A percentile compares a stretch with the other conserved stretches of the same genome.
phyloP scores from a whole-genome alignment of 2,888 invertebrate species.

The Tillus elongatus region DNA sequence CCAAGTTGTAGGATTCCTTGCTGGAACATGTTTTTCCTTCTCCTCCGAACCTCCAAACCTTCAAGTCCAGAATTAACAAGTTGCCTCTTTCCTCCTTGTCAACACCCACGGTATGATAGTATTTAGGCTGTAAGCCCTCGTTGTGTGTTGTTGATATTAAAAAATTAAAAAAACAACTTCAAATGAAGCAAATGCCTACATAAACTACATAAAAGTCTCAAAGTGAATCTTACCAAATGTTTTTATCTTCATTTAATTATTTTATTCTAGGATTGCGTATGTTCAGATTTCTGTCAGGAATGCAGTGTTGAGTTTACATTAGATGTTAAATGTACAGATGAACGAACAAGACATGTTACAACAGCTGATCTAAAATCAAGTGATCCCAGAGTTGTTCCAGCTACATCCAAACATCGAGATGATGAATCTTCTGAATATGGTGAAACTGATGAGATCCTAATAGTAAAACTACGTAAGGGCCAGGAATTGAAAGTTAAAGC shows the following conservation, averaged over 20 bases:
- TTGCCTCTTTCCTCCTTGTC: too few species aligned
- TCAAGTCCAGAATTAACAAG: too few species aligned
- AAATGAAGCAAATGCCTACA: too few species aligned
- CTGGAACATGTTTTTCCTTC: too few species aligned
- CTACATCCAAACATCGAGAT: constrained; percentile 83
- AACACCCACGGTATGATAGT: too few species aligned
- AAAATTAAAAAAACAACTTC: too few species aligned
- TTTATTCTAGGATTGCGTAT: constrained; percentile 75
- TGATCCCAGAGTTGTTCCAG: constrained; percentile 85
- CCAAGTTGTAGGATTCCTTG: too few species aligned
- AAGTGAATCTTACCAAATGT: background rate
- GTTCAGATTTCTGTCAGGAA: constrained; percentile 93
- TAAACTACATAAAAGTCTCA: background rate
- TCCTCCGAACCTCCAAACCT: too few species aligned
- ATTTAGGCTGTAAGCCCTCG: too few species aligned
- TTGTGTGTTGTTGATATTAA: too few species aligned
- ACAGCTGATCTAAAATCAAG: constrained; percentile 92
- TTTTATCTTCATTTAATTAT: constrained; percentile 7
- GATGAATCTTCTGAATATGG: constrained; percentile 92
- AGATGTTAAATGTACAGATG: constrained; percentile 91
- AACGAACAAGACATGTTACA: constrained; percentile 90
- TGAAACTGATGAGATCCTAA: constrained; percentile 79
- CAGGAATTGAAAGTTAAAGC: constrained; percentile 88
- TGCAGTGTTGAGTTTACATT: constrained; percentile 97
- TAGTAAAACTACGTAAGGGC: constrained; percentile 66